phyloP scores from a whole-genome alignment of 2,888 invertebrate genomes.

The Melolontha melolontha region DNA sequence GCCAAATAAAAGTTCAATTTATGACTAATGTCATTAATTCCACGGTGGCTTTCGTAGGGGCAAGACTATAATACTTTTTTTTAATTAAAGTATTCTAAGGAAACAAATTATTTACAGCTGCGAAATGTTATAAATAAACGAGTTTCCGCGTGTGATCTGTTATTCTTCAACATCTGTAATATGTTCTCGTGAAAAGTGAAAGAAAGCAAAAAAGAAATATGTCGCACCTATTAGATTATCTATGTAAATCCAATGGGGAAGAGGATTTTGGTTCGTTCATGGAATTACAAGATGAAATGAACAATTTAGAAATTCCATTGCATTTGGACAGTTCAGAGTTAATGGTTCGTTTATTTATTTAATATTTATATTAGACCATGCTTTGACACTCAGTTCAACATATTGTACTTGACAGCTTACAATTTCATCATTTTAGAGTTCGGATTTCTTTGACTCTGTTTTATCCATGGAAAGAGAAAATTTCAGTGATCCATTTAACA shows the following conservation, averaged over 20 bases:
- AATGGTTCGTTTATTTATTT: constrained; percentile 57
- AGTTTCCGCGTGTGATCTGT: neutral
- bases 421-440: constrained; percentile 58
- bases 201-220: constrained; percentile 45
- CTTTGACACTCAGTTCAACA: constrained; percentile 12
- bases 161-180: neutral
- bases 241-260: constrained; percentile 47
- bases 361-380: neutral
- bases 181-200: constrained; percentile 5
- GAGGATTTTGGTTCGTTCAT: constrained; percentile 43
- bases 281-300: constrained; percentile 55
- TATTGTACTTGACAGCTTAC: constrained; percentile 7
- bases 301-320: constrained; percentile 59
- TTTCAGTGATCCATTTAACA: constrained; percentile 71
- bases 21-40: constrained; percentile 70
- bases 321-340: constrained; percentile 60
- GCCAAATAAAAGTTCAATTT: constrained; percentile 13
- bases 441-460: constrained; percentile 76
- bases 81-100: constrained; percentile 11
- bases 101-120: constrained; percentile 5
- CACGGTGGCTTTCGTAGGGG: constrained; percentile 71
- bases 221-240: constrained; percentile 51
- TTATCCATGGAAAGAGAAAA: constrained; percentile 74
- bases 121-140: neutral
- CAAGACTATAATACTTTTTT: constrained; percentile 49